phyloP scores from a whole-genome alignment of 2,113 vertebrate genomes.

The Gymnogyps californianus region DNA sequence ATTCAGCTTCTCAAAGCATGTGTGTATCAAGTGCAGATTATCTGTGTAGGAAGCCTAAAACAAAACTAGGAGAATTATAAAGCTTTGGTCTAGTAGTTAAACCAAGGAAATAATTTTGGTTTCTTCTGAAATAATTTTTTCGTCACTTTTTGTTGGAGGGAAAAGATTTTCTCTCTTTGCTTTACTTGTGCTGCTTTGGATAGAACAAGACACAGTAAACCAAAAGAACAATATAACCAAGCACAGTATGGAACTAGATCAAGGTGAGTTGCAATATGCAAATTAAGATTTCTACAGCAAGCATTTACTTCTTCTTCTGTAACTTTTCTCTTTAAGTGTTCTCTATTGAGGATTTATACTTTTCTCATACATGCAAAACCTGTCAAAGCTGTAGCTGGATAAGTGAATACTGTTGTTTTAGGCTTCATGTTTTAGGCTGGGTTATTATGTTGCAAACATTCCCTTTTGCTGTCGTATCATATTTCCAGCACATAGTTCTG shows the following conservation, averaged over 20 bases:
- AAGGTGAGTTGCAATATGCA: background rate
- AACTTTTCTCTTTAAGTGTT: background rate
- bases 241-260: background rate
- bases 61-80: background rate
- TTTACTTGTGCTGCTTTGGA: background rate
- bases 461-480: rapidly evolving
- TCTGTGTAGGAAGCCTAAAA: background rate
- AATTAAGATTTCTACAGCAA: background rate
- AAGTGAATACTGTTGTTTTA: background rate
- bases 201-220: background rate
- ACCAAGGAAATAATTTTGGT: background rate
- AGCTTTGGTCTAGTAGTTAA: background rate
- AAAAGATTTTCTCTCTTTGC: background rate
- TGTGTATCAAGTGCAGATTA: background rate
- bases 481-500: background rate
- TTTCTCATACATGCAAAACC: background rate
- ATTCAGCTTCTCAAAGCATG: background rate
- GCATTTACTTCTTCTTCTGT: background rate
- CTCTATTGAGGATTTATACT: background rate
- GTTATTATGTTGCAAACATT: background rate
- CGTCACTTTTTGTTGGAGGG: background rate
- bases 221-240: background rate
- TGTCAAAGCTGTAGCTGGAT: background rate
- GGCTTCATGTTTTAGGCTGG: background rate
- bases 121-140: background rate